Conservation (phyloP, 2,113 vertebrate genomes). For the Sebastes schlegelii region DNA sequence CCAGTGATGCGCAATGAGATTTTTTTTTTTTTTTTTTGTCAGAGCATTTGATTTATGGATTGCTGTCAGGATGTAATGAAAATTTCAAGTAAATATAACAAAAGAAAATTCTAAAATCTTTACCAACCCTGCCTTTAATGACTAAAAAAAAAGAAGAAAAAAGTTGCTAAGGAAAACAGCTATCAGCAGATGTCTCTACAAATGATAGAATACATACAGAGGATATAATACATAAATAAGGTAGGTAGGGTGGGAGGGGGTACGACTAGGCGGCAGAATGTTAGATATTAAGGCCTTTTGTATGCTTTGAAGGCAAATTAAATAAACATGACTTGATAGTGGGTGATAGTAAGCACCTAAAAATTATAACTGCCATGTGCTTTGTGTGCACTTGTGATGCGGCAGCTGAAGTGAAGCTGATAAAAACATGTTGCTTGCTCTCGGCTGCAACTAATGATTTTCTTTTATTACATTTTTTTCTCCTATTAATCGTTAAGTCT, state of each 20-base stretch:
- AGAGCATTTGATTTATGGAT: no score
- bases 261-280: background rate
- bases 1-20: no score
- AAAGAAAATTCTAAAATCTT: no score
- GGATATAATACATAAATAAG: background rate
- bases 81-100: no score
- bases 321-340: background rate
- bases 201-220: background rate
- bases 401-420: background rate
- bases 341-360: background rate
- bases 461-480: background rate
- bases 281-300: background rate
- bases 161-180: background rate
- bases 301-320: background rate
- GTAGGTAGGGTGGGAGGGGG: background rate
- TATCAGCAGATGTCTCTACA: background rate
- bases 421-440: background rate
- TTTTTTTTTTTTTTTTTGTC: no score
- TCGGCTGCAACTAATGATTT: background rate
- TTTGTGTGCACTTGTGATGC: background rate
- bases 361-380: background rate
- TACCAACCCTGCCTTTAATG: no score
- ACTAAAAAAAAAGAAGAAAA: background rate
- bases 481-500: background rate
- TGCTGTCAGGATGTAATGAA: no score